phyloP scores from a whole-genome alignment of 37 sponge, comb jelly and placozoan species.

The Hormiphora californensis region DNA sequence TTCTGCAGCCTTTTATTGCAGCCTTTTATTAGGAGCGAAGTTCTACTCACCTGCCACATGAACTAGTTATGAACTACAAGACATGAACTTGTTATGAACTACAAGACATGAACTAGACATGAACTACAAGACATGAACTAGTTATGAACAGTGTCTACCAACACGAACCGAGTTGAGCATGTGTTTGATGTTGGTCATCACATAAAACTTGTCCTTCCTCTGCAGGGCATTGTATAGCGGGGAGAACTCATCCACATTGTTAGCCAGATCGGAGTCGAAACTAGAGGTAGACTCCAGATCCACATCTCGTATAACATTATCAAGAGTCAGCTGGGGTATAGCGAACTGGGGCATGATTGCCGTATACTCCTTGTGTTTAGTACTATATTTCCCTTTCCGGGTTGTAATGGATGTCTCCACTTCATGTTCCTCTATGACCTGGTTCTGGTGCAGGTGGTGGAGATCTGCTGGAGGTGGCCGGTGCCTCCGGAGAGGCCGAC shows the following conservation, averaged over 20 bases:
- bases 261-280: conserved; percentile 16
- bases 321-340: not conserved
- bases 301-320: not conserved
- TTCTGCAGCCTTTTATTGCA: no score
- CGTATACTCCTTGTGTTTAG: not conserved
- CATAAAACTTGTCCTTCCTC: not conserved
- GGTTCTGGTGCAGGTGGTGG: not conserved
- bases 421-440: not conserved
- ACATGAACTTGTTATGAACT: no score
- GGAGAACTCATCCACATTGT: not conserved
- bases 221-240: not conserved
- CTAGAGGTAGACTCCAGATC: not conserved
- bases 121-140: no score
- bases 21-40: no score
- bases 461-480: not conserved
- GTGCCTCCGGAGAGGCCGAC: not conserved
- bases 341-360: not conserved
- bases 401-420: not conserved
- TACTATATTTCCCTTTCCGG: not conserved
- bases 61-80: no score
- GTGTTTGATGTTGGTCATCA: not conserved
- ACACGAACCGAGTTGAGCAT: not conserved
- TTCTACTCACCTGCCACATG: no score
- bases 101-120: no score
- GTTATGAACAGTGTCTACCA: no score